phyloP scores from a whole-genome alignment of 1,140 invertebrate genomes.

The Bathynomus jamesi region DNA sequence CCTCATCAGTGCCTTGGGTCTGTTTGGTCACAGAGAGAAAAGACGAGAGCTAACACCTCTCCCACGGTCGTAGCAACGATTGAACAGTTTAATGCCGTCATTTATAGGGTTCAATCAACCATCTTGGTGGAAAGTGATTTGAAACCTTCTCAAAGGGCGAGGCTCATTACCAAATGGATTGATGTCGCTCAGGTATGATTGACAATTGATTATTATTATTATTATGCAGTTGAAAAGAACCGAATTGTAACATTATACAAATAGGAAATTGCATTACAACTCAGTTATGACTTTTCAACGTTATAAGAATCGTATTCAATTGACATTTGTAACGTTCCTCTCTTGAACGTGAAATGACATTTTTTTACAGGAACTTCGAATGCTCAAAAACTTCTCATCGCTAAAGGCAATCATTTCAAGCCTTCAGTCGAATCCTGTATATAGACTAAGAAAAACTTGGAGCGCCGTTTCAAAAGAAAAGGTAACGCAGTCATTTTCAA shows the following conservation, averaged over 20 bases:
- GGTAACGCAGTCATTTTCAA: too few relatives aligned
- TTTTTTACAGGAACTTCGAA: slow-evolving; percentile 67
- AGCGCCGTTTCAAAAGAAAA: slow-evolving; percentile 74
- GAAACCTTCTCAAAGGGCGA: slow-evolving; percentile 64
- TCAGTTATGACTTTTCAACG: too few relatives aligned
- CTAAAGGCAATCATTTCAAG: slow-evolving; percentile 95
- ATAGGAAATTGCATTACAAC: too few relatives aligned
- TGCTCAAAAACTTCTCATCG: slow-evolving; percentile 98
- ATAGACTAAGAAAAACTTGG: slow-evolving; percentile 87
- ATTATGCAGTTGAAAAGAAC: too few relatives aligned
- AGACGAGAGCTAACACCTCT: slow-evolving; percentile 57
- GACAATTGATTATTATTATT: too few relatives aligned
- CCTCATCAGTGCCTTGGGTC: slow-evolving; percentile 95
- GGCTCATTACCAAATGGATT: slow-evolving; percentile 89
- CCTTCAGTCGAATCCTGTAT: slow-evolving; percentile 90
- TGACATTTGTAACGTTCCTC: too few relatives aligned
- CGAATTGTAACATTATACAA: too few relatives aligned
- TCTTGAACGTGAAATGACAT: too few relatives aligned
- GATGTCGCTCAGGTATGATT: slow-evolving; percentile 81
- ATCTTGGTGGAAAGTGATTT: slow-evolving; percentile 64
- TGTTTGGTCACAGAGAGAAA: slow-evolving; percentile 85
- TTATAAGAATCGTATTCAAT: too few relatives aligned
- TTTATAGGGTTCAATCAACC: slow-evolving; percentile 80
- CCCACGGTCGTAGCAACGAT: slow-evolving; percentile 91
- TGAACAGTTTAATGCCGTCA: slow-evolving; percentile 96